Conservation (phyloP, 2,797 vertebrate genomes). For the Cyclopterus lumpus region DNA sequence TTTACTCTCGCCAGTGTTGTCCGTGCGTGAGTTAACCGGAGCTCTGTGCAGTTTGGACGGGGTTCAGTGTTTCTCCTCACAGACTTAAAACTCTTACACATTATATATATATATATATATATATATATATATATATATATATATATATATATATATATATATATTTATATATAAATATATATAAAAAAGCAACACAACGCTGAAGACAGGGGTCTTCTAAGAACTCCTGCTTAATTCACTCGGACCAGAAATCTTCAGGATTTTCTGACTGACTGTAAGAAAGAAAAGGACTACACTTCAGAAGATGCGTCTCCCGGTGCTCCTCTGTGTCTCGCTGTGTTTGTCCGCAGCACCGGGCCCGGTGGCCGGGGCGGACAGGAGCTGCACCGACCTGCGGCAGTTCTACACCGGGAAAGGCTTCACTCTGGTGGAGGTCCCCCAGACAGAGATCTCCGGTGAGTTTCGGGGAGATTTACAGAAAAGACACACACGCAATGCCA, state of each 20-base stretch:
- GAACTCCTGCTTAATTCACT: neutral
- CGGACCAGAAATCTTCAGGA: conserved; percentile 15
- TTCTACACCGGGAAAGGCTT: conserved; percentile 96
- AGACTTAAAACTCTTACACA: conserved; percentile 22
- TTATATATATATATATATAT: neutral
- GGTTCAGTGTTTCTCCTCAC: neutral
- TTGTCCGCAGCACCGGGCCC: conserved; percentile 72
- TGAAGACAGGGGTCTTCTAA: neutral
- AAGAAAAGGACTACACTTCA: conserved; percentile 23
- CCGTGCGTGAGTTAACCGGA: conserved; percentile 18
- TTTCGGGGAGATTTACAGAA: conserved; percentile 3
- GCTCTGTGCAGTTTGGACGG: conserved; percentile 38
- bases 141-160: neutral
- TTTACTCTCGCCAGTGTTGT: neutral
- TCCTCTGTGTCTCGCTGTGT: conserved; percentile 56
- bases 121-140: no score
- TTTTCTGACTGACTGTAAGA: neutral
- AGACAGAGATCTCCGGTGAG: conserved; percentile 96
- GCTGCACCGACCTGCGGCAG: conserved; percentile 92
- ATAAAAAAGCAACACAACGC: neutral
- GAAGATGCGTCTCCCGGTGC: conserved; percentile 82
- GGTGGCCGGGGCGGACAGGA: conserved; percentile 76
- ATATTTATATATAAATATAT: neutral
- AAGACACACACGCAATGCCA: neutral
- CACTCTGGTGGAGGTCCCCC: conserved; percentile 90